phyloP scores from a whole-genome alignment of 1,140 invertebrate species.

The Neuroterus valhalla region DNA sequence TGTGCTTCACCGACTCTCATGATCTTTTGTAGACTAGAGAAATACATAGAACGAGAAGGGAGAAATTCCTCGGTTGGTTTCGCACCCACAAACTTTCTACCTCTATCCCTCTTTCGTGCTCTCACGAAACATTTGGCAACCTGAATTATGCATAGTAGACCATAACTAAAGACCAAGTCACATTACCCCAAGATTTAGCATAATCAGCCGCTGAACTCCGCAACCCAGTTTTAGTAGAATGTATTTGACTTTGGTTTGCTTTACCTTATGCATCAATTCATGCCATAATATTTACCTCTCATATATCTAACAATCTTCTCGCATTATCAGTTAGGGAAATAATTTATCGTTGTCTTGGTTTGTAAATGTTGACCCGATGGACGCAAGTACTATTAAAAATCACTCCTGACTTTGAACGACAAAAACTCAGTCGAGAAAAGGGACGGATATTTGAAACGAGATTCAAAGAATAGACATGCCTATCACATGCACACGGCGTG shows the following conservation, averaged over 20 bases:
- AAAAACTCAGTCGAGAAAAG: no score
- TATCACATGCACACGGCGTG: no score
- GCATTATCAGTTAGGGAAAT: neutral
- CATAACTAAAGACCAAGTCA: slow-evolving; percentile 21
- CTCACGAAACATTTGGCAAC: slow-evolving; percentile 21
- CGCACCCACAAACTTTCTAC: neutral
- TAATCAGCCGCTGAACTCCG: slow-evolving; percentile 24
- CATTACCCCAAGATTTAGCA: slow-evolving; percentile 19
- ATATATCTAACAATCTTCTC: neutral
- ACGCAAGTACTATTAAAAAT: no score
- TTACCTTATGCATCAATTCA: slow-evolving; percentile 19
- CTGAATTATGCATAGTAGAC: slow-evolving; percentile 23
- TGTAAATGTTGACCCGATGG: no score
- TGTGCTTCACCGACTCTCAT: slow-evolving; percentile 24
- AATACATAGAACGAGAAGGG: slow-evolving; percentile 19
- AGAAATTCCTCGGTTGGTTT: slow-evolving; percentile 27
- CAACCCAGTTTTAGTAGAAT: slow-evolving; percentile 9
- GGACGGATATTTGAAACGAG: no score
- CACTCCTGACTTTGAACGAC: no score
- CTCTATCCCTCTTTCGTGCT: neutral
- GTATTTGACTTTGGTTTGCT: slow-evolving; percentile 30
- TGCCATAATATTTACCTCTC: slow-evolving; percentile 13
- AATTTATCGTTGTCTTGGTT: no score
- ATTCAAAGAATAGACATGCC: no score
- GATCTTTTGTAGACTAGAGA: slow-evolving; percentile 17